Conservation (phyloP, 2,113 vertebrate species). For the Oreochromis tanganicae region DNA sequence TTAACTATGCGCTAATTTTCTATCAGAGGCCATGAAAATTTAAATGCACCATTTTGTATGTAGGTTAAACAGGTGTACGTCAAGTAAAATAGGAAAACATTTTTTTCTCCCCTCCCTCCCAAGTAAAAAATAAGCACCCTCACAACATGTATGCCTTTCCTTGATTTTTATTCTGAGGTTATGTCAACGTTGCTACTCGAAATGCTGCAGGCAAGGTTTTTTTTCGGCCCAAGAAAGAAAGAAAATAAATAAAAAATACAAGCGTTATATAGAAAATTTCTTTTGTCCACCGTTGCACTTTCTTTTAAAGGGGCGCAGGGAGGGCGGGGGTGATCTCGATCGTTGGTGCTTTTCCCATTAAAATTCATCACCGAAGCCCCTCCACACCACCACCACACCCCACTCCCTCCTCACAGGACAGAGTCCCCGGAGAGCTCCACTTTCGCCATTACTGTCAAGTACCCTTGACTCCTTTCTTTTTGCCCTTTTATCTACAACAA, state of each 20-base stretch:
- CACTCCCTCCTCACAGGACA: constrained; percentile 54
- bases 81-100: not conserved
- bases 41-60: not conserved
- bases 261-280: constrained; percentile 57
- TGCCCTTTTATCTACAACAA: constrained; percentile 99
- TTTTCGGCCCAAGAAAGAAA: not conserved
- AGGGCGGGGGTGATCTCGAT: constrained; percentile 61
- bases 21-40: not conserved
- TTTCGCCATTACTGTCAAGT: constrained; percentile 98
- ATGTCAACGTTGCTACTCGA: not conserved
- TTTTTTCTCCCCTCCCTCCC: not conserved
- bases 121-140: not conserved
- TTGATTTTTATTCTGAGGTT: not conserved
- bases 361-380: constrained; percentile 84
- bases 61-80: not conserved
- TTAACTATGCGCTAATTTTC: constrained; percentile 21
- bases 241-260: constrained; percentile 2
- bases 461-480: constrained; percentile 97
- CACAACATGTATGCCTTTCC: not conserved
- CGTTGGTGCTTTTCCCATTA: constrained; percentile 79
- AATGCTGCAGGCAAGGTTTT: not conserved
- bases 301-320: constrained; percentile 17
- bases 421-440: constrained; percentile 89
- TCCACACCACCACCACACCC: not conserved
- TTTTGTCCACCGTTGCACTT: constrained; percentile 73